phyloP scores from a whole-genome alignment of 2,888 invertebrate species.

The Eristalis pertinax region DNA sequence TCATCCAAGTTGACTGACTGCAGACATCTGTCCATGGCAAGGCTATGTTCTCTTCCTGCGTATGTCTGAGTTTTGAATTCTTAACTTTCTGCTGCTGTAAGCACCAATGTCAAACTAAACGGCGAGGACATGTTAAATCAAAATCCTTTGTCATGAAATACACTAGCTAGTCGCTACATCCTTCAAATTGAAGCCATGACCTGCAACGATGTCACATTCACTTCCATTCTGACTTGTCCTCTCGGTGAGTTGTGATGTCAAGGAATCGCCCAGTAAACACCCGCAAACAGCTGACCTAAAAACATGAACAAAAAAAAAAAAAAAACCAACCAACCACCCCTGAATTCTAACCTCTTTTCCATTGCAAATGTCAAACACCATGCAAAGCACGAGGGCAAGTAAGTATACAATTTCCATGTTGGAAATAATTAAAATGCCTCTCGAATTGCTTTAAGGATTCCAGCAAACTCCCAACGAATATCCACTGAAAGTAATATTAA shows the following conservation, averaged over 20 bases:
- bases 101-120: too few relatives aligned
- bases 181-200: neutral
- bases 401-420: neutral
- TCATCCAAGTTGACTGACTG: too few relatives aligned
- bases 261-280: neutral
- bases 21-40: too few relatives aligned
- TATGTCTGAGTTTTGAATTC: too few relatives aligned
- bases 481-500: slow-evolving; percentile 31
- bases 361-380: neutral
- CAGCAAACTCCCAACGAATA: neutral
- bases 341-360: neutral
- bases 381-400: neutral
- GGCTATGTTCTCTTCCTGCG: too few relatives aligned
- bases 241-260: neutral
- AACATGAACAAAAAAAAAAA: neutral
- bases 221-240: neutral
- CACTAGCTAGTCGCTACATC: too few relatives aligned
- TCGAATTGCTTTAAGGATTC: neutral
- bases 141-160: too few relatives aligned
- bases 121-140: too few relatives aligned
- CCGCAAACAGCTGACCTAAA: neutral
- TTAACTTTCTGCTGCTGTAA: too few relatives aligned
- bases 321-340: neutral
- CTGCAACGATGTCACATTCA: neutral
- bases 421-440: slow-evolving; percentile 18